Base-by-base conservation (phyloP, 2,113 vertebrate genomes). In the Strix aluco region DNA sequence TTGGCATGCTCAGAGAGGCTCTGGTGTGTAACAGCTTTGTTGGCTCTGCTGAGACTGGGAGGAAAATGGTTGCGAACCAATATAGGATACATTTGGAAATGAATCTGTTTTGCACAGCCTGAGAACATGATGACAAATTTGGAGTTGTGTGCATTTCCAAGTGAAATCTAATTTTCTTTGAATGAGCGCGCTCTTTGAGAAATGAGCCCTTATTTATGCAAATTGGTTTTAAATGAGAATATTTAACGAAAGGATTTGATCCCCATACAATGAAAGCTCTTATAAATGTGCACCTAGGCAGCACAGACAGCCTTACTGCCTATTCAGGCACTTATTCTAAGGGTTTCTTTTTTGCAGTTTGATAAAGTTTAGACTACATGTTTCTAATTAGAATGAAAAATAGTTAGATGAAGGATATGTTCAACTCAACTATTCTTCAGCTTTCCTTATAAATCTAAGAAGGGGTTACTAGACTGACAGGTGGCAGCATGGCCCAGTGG, bases 141-240 rank as follows among this genome's bases (percentile, higher is more conserved):
- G 44, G 25, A 90, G 73, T 66, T 90, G 54, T 84, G 51, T 72
- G 46, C 55, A 67, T 93, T 91, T 97, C 93, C 81, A 84, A 90
- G 89, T 77, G 84, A 93, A 91, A 86, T 82, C 62, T 81, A 52
- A 95, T 96, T 97, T 95, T 97, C 93, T 97, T 90, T 92, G 88
- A 70, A 75, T 49, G 74, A 96, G 83, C 11, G 8, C 1, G 1
- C 77, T 96, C 77, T 96, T 94, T 95, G 92, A 96, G 93, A 98
- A 97, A 96, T 94, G 84, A 93, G 49, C 77, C 69, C 81, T 97
- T 97, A 94, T 96, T 98, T 98, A 98, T 97, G 97, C 75, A 98
- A 97, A 98, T 98, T 98, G 94, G 63, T 95, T 98, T 98, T 97
- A 98, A 98, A 97, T 96, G 96, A 97, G 97, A 97, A 96, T 97